Conservation (phyloP, 2,888 invertebrate genomes). For the Ectobius pallidus region DNA sequence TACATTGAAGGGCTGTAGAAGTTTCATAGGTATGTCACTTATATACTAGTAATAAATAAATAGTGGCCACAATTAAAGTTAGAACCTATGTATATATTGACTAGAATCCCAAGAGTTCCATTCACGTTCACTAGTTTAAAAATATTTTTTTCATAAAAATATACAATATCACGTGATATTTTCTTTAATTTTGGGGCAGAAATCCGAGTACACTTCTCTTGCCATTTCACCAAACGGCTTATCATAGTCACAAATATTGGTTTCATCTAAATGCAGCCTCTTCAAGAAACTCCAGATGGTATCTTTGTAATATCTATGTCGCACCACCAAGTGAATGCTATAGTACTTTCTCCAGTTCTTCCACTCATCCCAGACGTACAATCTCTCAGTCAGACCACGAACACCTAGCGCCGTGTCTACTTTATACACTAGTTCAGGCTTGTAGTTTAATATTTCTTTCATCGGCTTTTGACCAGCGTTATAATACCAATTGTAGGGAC, state of each 20-base stretch:
- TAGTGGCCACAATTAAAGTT: too few species aligned
- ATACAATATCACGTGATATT: too few species aligned
- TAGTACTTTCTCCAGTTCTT: constrained; percentile 49
- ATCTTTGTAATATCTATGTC: constrained; percentile 47
- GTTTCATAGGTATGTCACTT: too few species aligned
- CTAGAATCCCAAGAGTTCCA: too few species aligned
- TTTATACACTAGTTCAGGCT: constrained; percentile 51
- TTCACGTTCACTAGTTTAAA: too few species aligned
- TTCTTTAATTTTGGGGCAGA: not conserved
- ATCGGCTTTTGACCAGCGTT: constrained; percentile 55
- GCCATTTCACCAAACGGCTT: constrained; percentile 19
- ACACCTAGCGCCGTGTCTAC: constrained; percentile 52
- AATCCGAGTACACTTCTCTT: not conserved
- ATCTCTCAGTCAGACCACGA: constrained; percentile 49
- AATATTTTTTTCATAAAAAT: too few species aligned
- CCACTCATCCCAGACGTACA: constrained; percentile 48
- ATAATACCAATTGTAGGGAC: constrained; percentile 51
- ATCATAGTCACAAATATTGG: not conserved
- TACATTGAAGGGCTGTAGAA: too few species aligned
- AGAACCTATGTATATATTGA: too few species aligned
- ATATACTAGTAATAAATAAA: too few species aligned
- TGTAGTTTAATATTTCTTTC: constrained; percentile 48
- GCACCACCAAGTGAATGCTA: constrained; percentile 51
- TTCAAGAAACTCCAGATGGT: not conserved
- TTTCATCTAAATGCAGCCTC: constrained; percentile 3